Percentiles rank a stretch among this genome's conserved stretches.
Evolutionary conservation across 2,113 vertebrate genomes (phyloP).

Genomic region (Pterocles gutturalis): DNA sequence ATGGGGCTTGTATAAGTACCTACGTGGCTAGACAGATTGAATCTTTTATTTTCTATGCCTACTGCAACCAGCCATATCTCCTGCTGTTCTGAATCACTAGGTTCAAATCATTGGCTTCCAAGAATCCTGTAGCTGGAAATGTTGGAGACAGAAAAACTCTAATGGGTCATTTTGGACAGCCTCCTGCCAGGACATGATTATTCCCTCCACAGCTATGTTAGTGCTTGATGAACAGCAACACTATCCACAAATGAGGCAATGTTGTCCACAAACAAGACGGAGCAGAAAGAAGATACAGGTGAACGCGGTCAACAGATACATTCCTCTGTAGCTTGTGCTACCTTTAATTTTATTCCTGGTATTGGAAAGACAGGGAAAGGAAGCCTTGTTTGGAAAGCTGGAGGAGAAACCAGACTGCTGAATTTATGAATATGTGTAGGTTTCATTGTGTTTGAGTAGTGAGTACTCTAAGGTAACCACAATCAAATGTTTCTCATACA

Average conservation of each 20-base stretch:
- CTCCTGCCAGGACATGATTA: slow-evolving; percentile 42
- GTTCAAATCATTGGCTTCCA: slow-evolving; percentile 31
- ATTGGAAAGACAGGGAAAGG: neutral
- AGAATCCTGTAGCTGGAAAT: neutral
- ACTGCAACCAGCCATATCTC: neutral
- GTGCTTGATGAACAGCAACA: neutral
- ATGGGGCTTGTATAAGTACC: neutral
- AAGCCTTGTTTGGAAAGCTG: neutral
- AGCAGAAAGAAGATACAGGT: neutral
- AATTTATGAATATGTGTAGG: neutral
- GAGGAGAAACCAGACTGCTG: neutral
- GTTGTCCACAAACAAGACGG: neutral
- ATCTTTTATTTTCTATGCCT: slow-evolving; percentile 15
- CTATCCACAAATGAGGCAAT: neutral
- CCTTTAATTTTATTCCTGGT: neutral
- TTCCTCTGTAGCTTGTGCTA: neutral
- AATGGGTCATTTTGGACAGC: slow-evolving; percentile 45
- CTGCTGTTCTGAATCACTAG: slow-evolving; percentile 53
- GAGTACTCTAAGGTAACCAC: neutral
- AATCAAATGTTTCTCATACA: neutral
- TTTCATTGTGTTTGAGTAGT: neutral
- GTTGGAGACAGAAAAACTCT: slow-evolving; percentile 1
- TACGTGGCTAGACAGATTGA: neutral
- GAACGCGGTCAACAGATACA: neutral
- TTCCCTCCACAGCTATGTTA: neutral